Conservation (phyloP, 2,113 vertebrate species). For the Mormyrus iriodes region DNA sequence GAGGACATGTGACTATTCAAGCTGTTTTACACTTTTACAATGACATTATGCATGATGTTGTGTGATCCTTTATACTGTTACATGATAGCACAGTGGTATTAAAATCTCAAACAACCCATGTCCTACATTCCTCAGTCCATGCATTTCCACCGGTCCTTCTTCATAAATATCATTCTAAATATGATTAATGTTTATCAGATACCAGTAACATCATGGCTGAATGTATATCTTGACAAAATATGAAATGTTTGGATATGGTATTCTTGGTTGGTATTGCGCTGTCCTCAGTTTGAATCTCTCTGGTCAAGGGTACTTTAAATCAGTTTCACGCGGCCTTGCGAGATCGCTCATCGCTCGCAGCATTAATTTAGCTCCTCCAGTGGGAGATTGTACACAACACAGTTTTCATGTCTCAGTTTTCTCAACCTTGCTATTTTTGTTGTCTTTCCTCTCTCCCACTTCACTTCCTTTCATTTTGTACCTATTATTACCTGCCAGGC, state of each 20-base stretch:
- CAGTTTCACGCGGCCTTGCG: neutral
- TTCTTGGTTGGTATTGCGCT: neutral
- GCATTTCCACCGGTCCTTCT: neutral
- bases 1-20: neutral
- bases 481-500: slow-evolving; percentile 66
- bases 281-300: neutral
- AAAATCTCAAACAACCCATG: neutral
- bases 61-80: neutral
- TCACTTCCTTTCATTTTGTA: slow-evolving; percentile 38
- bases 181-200: neutral
- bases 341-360: neutral
- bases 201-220: neutral
- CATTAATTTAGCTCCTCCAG: slow-evolving; percentile 6
- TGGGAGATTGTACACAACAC: neutral
- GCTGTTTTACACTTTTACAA: neutral
- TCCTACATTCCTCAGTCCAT: neutral
- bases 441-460: slow-evolving; percentile 7
- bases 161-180: neutral
- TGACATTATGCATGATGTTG: neutral
- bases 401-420: slow-evolving; percentile 9
- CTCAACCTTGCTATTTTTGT: slow-evolving; percentile 29
- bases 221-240: neutral
- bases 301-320: neutral
- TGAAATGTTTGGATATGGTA: neutral
- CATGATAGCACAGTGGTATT: neutral